Evolutionary conservation across 1,140 invertebrate genomes (phyloP), one percentile per base, ranked within the genome.

Genomic region (Paraescarpia echinospica): DNA sequence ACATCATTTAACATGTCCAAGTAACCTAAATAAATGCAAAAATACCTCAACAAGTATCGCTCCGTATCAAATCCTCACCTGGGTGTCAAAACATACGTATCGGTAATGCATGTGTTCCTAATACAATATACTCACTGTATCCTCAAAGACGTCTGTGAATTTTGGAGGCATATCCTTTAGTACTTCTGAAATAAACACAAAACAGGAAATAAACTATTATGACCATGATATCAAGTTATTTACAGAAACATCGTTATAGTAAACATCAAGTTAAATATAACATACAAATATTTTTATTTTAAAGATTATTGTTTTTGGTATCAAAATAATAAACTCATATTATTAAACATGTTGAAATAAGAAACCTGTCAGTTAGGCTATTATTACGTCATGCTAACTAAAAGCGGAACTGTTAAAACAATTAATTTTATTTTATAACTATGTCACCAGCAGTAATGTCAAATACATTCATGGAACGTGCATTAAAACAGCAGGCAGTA

Each of bases 81-180:
- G 59, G 59, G 59, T 77, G 22, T 77, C 59, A 77, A 27, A 77
- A 14, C 4, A 77, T 77, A 27, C 59, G 22, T 77, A 41, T 41
- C 41, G 41, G 41, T 4, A 6, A 41, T 41, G 41, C 12, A 14
- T 18, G 22, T 77, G 14, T 77, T 2, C 59, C 59, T 14, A 77
- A 27, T 77, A 77, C 22, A 12, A 27, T 27, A 77, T 77, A 77
- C 59, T 77, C 94, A 96, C 95, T 35, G 94, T 93, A 96, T 98
- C 98, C 96, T 98, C 97, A 96, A 99, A 98, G 93, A 98, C 97
- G 96, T 99, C 97, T 27, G 98, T 97, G 94, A 99, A 99, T 27
- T 98, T 95, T 92, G 98, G 98, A 92, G 98, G 97, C 96, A 98
- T 97, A 22, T 97, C 97, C 27, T 92, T 93, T n/a, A 94, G 92